phyloP scores from a whole-genome alignment of 2,797 vertebrate genomes.

The Selene dorsalis region DNA sequence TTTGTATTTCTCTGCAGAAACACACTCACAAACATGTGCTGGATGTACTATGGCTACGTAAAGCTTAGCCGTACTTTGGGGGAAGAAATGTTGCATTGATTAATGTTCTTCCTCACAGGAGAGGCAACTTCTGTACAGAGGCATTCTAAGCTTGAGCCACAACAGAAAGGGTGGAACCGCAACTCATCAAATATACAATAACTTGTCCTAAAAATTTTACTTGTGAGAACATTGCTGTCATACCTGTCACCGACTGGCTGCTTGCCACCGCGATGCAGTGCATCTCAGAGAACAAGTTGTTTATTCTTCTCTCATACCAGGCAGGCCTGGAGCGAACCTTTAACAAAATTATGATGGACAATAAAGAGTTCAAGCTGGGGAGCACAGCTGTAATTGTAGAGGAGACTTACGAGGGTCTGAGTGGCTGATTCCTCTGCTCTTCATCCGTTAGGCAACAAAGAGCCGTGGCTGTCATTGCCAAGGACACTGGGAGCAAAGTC shows the following conservation, averaged over 20 bases:
- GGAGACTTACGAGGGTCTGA: slow-evolving; percentile 40
- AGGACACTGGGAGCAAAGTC: slow-evolving; percentile 69
- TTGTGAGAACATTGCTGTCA: slow-evolving; percentile 56
- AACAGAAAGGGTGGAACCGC: slow-evolving; percentile 27
- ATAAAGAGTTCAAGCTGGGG: slow-evolving; percentile 36
- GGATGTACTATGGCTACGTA: slow-evolving; percentile 14
- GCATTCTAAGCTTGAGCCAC: slow-evolving; percentile 39
- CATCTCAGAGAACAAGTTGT: slow-evolving; percentile 48
- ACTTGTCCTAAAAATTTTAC: slow-evolving; percentile 53
- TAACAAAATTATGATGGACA: slow-evolving; percentile 56
- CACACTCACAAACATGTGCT: neutral
- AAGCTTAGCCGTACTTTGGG: slow-evolving; percentile 25
- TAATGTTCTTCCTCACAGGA: slow-evolving; percentile 61
- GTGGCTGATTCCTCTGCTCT: slow-evolving; percentile 54
- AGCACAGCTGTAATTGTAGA: slow-evolving; percentile 50
- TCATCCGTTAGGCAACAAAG: slow-evolving; percentile 58
- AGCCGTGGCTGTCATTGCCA: slow-evolving; percentile 57
- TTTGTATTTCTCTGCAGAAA: neutral
- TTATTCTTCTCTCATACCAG: slow-evolving; percentile 57
- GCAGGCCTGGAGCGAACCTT: slow-evolving; percentile 48
- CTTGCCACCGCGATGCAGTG: slow-evolving; percentile 49
- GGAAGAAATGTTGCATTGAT: slow-evolving; percentile 31
- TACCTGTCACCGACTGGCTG: slow-evolving; percentile 58
- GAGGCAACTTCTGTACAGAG: slow-evolving; percentile 43
- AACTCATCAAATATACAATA: slow-evolving; percentile 64